Evolutionary conservation across 2,797 vertebrate species (phyloP), one percentile per base, ranked within the genome.

Genomic region (Melanotaenia pygmaea): DNA sequence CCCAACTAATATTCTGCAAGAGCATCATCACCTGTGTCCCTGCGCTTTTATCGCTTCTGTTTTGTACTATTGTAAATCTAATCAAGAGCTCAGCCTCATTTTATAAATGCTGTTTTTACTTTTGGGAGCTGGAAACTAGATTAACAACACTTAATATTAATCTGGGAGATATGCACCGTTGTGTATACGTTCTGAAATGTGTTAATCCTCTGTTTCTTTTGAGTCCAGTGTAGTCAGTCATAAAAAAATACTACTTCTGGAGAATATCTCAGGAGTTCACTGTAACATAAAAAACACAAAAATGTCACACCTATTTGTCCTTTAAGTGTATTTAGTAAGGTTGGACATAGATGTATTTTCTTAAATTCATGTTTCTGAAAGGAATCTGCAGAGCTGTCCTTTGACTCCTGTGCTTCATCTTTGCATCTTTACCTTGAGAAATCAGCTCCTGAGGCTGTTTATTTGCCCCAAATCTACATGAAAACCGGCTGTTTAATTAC

Each of bases 121-220:
- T 67, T 77, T 72, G 12, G 40, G 26, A 63, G 22, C 57, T 45
- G 70, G 78, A 76, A 74, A 84, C 59, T 74, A 80, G 89, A 92
- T 93, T 91, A 91, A 83, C 89, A 88, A 77, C 77, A 26, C 64
- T 70, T 87, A 59, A 69, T 80, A 67, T 79, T 89, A 90, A 72
- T 81, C 62, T 82, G 74, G 85, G 75, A 77, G 87, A 85, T 80
- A 80, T 80, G 37, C 62, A 1, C 1, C 61, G 84, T 89, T 68
- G 70, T 78, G 66, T 54, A 71, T 59, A 70, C 59, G 59, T 54
- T 66, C 51, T 65, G 77, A 79, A 83, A 88, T 78, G 57, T 90
- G 86, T 76, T 93, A 93, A 93, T 95, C 93, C 88, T 81, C 82
- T 82, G 34, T 72, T 84, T 85, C 68, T 14, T 90, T 91, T 88